Conservation (phyloP, 2,888 invertebrate genomes). For the Halictus quadricinctus region DNA sequence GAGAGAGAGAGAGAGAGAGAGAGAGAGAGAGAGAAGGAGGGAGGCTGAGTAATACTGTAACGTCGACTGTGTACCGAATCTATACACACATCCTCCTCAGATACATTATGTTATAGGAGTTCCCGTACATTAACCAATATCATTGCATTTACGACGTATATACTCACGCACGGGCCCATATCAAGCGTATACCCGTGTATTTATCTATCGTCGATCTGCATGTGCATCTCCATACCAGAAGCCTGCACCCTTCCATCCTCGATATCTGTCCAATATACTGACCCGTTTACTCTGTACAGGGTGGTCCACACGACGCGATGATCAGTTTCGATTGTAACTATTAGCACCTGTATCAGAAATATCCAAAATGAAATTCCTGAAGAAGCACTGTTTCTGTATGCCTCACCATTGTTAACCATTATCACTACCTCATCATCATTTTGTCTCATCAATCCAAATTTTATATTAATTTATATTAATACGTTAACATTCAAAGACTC, state of each 20-base stretch:
- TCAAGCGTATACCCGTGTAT: constrained; percentile 30
- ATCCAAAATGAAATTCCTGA: neutral
- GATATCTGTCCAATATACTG: constrained; percentile 17
- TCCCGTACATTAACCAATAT: constrained; percentile 22
- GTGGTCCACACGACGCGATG: neutral
- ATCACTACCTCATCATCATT: too few species aligned
- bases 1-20: neutral
- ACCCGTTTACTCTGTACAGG: neutral
- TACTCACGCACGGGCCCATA: constrained; percentile 12
- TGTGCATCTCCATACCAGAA: constrained; percentile 35
- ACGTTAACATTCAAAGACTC: too few species aligned
- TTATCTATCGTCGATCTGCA: constrained; percentile 46
- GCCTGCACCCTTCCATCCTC: constrained; percentile 13
- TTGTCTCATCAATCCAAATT: too few species aligned
- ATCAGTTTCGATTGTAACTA: neutral
- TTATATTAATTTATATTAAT: too few species aligned
- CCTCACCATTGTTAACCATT: too few species aligned
- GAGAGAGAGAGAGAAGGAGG: neutral
- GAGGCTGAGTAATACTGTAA: neutral
- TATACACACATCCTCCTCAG: neutral
- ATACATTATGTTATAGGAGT: neutral
- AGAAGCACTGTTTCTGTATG: too few species aligned
- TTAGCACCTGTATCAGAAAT: neutral
- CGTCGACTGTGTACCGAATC: constrained; percentile 4
- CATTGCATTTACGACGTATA: constrained; percentile 22